Evolutionary conservation across 1,140 invertebrate species (phyloP).

Genomic region (Caenorhabditis tropicalis): DNA sequence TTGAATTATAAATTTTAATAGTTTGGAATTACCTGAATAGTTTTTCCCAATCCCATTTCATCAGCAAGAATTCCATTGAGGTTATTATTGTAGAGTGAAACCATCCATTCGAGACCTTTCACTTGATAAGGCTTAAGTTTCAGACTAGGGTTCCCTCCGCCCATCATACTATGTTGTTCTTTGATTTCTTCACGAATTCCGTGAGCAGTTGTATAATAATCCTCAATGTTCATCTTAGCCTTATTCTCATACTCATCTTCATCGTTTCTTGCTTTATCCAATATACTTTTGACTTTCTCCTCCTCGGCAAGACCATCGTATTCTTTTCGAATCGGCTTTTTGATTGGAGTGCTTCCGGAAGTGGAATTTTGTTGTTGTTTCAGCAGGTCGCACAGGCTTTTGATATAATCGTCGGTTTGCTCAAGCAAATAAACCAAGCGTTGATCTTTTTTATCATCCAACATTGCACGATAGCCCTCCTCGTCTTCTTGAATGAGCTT

Average conservation of each 20-base stretch:
- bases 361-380: conserved; percentile 61
- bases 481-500: conserved; percentile 86
- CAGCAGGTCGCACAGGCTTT: conserved; percentile 78
- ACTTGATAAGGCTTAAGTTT: conserved; percentile 83
- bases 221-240: conserved; percentile 68
- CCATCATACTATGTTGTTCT: conserved; percentile 74
- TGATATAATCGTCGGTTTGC: conserved; percentile 97
- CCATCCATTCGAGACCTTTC: conserved; percentile 97
- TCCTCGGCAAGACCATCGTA: conserved; percentile 68
- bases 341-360: not conserved
- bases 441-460: conserved; percentile 99
- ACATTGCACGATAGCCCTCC: conserved; percentile 84
- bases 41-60: conserved; percentile 83
- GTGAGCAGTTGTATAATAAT: conserved; percentile 75
- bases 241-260: conserved; percentile 76
- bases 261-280: conserved; percentile 70
- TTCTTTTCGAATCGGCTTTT: not conserved
- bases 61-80: conserved; percentile 89
- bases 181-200: conserved; percentile 73
- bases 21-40: conserved; percentile 76
- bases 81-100: conserved; percentile 94
- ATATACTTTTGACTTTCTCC: conserved; percentile 62
- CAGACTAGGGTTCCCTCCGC: conserved; percentile 68
- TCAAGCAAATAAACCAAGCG: conserved; percentile 93
- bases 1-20: not conserved